phyloP scores from a whole-genome alignment of 2,888 invertebrate genomes.

The Erebia ligea region DNA sequence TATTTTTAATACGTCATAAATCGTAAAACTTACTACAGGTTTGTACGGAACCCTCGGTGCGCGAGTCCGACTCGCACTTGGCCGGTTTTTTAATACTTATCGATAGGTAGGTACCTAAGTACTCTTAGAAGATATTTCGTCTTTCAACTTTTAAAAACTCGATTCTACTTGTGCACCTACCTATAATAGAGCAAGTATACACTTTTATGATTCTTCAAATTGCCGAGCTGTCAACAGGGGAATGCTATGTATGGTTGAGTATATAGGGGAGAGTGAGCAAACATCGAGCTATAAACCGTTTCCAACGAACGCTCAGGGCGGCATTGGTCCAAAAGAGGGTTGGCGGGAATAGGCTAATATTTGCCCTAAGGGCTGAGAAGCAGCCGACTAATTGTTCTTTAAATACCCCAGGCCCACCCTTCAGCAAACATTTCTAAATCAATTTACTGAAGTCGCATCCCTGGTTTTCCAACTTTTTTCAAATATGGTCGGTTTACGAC shows the following conservation, averaged over 20 bases:
- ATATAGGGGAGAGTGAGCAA: slow-evolving; percentile 72
- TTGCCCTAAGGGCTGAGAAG: slow-evolving; percentile 75
- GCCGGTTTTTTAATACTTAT: no score
- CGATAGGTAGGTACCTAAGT: no score
- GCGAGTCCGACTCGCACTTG: no score
- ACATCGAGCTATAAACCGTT: slow-evolving; percentile 75
- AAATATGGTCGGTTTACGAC: slow-evolving; percentile 42
- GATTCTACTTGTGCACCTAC: no score
- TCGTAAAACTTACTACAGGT: no score
- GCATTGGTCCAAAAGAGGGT: slow-evolving; percentile 71
- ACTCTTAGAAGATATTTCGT: no score
- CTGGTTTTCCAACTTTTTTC: slow-evolving; percentile 58
- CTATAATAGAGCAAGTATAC: no score
- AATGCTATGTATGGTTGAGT: slow-evolving; percentile 61
- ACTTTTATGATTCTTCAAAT: slow-evolving; percentile 39
- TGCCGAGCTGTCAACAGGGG: slow-evolving; percentile 57
- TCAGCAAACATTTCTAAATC: slow-evolving; percentile 74
- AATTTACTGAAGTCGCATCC: slow-evolving; percentile 73
- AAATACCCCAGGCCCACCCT: slow-evolving; percentile 77
- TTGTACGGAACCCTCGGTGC: no score
- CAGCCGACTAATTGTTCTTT: slow-evolving; percentile 82
- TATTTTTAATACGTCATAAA: no score
- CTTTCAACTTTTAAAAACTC: no score
- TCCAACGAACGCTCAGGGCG: slow-evolving; percentile 69
- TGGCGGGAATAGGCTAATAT: slow-evolving; percentile 81